A percentile compares a stretch with the other conserved stretches of the same genome.
Evolutionary conservation across 1,140 invertebrate species (phyloP).

Genomic region (Apis cerana): DNA sequence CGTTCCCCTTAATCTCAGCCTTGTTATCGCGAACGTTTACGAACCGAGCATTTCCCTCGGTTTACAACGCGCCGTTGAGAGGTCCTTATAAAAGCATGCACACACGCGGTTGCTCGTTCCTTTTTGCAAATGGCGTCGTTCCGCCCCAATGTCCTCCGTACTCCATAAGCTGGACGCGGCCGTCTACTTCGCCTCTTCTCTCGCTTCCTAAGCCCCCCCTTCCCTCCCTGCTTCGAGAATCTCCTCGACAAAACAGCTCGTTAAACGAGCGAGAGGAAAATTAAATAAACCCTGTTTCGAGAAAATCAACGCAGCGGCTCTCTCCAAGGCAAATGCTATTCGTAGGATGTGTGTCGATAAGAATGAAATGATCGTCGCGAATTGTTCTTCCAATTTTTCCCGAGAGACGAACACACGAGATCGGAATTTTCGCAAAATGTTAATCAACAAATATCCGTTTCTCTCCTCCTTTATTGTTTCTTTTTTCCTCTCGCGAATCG

Average conservation of each 20-base stretch:
- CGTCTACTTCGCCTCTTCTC: not conserved
- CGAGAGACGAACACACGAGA: too few relatives aligned
- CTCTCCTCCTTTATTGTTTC: not conserved
- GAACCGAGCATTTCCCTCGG: slow-evolving; percentile 17
- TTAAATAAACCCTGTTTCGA: not conserved
- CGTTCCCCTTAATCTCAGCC: not conserved
- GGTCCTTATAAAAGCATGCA: slow-evolving; percentile 42
- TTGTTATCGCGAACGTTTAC: not conserved
- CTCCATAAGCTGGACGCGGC: slow-evolving; percentile 12
- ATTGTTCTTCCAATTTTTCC: too few relatives aligned
- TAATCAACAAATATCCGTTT: too few relatives aligned
- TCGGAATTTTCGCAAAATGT: too few relatives aligned
- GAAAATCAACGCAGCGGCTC: not conserved
- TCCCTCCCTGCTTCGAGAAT: not conserved
- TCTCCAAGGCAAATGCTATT: too few relatives aligned
- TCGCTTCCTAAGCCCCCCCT: not conserved
- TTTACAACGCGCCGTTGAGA: slow-evolving; percentile 26
- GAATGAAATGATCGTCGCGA: too few relatives aligned
- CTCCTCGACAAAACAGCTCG: not conserved
- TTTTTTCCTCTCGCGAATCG: not conserved
- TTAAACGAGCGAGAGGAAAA: not conserved
- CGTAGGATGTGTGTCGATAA: too few relatives aligned
- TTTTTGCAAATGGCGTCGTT: slow-evolving; percentile 30
- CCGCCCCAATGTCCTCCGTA: not conserved
- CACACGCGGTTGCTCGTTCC: not conserved